Percentiles rank a stretch among this genome's conserved stretches.
These are phyloP conservation scores for Piscicola geometra DNA, from an alignment of 2,888 invertebrate species.

Conservation along the genomic window DNA sequence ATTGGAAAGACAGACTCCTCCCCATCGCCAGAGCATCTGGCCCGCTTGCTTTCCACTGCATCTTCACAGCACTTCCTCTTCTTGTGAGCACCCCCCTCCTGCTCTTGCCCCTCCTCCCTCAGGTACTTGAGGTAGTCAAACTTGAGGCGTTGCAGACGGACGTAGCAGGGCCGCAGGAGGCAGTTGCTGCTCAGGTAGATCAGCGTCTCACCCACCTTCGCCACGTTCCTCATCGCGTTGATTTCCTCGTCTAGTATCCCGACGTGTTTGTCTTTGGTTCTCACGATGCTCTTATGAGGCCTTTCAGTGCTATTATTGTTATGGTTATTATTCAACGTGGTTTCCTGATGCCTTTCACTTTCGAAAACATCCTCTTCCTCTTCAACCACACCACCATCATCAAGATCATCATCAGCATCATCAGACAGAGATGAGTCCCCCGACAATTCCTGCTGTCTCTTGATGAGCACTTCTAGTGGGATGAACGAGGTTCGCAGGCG, in stretches of 20 bases:
- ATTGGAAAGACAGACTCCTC: too few species aligned
- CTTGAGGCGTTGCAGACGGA: background rate
- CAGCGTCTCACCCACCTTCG: background rate
- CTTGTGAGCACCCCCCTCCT: background rate
- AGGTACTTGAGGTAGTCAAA: background rate
- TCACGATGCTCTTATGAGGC: too few species aligned
- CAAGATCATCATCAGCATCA: background rate
- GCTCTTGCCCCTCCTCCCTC: background rate
- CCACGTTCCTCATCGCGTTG: background rate
- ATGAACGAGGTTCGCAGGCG: background rate
- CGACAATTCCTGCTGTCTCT: too few species aligned
- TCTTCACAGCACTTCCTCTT: too few species aligned
- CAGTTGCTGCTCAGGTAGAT: background rate
- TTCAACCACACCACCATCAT: background rate
- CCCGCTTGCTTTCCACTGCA: too few species aligned
- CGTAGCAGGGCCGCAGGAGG: background rate
- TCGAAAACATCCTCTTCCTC: background rate
- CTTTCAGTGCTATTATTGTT: too few species aligned
- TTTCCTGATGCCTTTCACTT: background rate
- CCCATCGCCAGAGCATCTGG: too few species aligned
- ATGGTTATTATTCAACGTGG: too few species aligned
- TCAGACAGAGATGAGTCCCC: background rate
- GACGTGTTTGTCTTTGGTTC: too few species aligned
- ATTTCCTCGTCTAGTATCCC: background rate
- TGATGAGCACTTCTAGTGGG: too few species aligned